Evolutionary conservation across 2,888 invertebrate species (phyloP).

Genomic region (Syrphus vitripennis): DNA sequence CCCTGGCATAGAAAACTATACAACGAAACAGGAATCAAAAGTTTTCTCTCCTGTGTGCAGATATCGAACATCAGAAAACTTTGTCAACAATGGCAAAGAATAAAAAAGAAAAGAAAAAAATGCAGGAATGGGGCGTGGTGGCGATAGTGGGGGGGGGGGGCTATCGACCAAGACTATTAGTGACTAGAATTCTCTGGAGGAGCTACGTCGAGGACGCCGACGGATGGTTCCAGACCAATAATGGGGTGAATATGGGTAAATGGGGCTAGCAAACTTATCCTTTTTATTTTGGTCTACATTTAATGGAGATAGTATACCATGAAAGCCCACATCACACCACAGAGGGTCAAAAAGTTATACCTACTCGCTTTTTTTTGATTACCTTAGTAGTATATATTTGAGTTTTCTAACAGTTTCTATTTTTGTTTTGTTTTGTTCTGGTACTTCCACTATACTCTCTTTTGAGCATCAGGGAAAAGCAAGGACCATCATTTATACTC

Average conservation of each 20-base stretch:
- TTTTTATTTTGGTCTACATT: background rate
- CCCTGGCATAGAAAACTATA: slow-evolving; percentile 24
- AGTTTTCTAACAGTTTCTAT: background rate
- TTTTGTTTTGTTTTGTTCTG: background rate
- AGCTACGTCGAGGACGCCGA: too few species aligned
- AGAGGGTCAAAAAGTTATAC: slow-evolving; percentile 13
- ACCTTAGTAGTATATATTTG: slow-evolving; percentile 2
- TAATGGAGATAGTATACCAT: background rate
- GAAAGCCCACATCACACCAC: background rate
- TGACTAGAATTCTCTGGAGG: background rate
- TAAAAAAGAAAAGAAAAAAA: background rate
- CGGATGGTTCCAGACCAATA: background rate
- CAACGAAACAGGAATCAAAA: slow-evolving; percentile 37
- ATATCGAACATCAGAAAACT: slow-evolving; percentile 48
- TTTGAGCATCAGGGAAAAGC: background rate
- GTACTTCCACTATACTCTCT: background rate
- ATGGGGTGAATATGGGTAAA: background rate
- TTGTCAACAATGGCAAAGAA: slow-evolving; percentile 48
- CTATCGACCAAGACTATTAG: background rate
- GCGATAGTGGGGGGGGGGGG: background rate
- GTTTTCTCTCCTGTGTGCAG: slow-evolving; percentile 43
- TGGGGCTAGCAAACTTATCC: background rate
- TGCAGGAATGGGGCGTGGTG: background rate
- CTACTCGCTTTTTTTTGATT: slow-evolving; percentile 25
- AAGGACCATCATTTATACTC: slow-evolving; percentile 5